A percentile compares a stretch with the other conserved stretches of the same genome.
Evolutionary conservation across 2,797 vertebrate species (phyloP).

Genomic region (Melanotaenia pygmaea): DNA sequence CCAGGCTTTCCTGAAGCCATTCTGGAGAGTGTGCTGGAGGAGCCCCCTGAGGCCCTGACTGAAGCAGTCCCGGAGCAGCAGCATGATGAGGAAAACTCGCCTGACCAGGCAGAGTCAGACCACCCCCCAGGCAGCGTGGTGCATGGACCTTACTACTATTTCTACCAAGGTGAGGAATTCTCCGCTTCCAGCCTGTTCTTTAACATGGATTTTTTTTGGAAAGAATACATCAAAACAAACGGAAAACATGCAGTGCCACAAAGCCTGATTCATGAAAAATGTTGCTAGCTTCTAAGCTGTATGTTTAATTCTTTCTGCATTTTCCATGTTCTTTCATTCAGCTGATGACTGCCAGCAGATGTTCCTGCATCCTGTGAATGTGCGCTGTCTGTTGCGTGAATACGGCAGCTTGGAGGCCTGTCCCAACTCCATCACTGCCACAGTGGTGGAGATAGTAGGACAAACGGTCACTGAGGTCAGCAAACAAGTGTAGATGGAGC

Average conservation of each 20-base stretch:
- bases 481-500: background rate
- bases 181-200: background rate
- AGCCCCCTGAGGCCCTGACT: conserved; percentile 49
- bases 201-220: no score
- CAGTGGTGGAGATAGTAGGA: conserved; percentile 94
- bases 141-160: conserved; percentile 94
- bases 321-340: conserved; percentile 49
- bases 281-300: background rate
- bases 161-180: conserved; percentile 93
- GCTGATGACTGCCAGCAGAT: conserved; percentile 97
- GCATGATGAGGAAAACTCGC: conserved; percentile 62
- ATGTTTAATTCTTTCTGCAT: background rate
- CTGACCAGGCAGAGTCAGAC: conserved; percentile 64
- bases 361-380: conserved; percentile 96
- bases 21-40: conserved; percentile 77
- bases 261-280: background rate
- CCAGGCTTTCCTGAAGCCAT: conserved; percentile 63
- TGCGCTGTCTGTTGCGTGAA: conserved; percentile 92
- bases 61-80: conserved; percentile 64
- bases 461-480: conserved; percentile 94
- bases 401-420: conserved; percentile 96
- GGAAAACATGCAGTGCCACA: background rate
- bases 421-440: conserved; percentile 92
- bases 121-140: conserved; percentile 64
- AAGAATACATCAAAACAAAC: no score